Conservation (phyloP, 2,888 invertebrate species). For the Hipparchia sbordonii region DNA sequence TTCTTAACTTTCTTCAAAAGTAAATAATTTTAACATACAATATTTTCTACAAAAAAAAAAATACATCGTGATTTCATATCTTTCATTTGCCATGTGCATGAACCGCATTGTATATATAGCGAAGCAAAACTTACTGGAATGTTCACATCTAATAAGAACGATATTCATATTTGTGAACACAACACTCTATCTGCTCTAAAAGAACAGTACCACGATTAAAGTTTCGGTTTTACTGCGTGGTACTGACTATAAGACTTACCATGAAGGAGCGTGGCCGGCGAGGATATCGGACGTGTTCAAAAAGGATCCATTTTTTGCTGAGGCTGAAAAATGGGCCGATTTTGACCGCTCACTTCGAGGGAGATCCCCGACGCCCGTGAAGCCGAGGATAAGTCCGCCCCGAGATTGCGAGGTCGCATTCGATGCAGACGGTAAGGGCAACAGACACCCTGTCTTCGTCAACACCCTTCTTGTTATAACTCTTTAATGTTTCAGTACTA, state of each 20-base stretch:
- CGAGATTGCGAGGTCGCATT: constrained; percentile 88
- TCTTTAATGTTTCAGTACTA: constrained; percentile 25
- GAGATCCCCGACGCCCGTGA: constrained; percentile 87
- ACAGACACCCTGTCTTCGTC: constrained; percentile 70
- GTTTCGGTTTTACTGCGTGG: constrained; percentile 40
- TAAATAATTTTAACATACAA: constrained; percentile 1
- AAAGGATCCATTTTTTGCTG: constrained; percentile 80
- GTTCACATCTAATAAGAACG: constrained; percentile 47
- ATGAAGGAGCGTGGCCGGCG: constrained; percentile 76
- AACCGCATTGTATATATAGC: constrained; percentile 78
- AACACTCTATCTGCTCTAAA: constrained; percentile 58
- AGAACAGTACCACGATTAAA: constrained; percentile 35
- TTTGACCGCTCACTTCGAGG: constrained; percentile 84
- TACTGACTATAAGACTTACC: constrained; percentile 77
- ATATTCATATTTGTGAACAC: constrained; percentile 60
- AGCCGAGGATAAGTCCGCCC: constrained; percentile 87
- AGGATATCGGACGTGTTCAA: constrained; percentile 76
- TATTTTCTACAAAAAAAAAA: constrained; percentile 33
- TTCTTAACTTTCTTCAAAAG: constrained; percentile 14
- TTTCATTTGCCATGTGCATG: constrained; percentile 63
- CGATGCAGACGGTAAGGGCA: constrained; percentile 88
- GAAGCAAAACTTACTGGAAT: constrained; percentile 60
- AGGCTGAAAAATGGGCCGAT: constrained; percentile 78
- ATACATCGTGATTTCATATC: constrained; percentile 44
- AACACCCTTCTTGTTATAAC: constrained; percentile 52